phyloP scores from a whole-genome alignment of 2,888 invertebrate species.

The Euzophera pinguis region DNA sequence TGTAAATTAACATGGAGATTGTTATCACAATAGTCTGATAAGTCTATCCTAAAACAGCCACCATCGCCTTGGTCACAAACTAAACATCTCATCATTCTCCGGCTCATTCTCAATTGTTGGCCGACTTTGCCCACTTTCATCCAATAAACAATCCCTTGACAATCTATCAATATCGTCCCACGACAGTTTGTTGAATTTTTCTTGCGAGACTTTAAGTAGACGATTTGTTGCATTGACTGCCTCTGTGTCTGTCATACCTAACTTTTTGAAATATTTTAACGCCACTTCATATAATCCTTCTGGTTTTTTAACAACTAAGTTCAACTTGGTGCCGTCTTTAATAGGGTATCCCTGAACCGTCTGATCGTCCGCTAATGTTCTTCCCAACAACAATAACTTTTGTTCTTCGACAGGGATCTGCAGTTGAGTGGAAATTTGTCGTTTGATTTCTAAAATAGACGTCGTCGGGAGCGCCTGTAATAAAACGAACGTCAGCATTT shows the following conservation, averaged over 20 bases:
- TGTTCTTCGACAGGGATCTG: conserved; percentile 85
- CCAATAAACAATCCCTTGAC: conserved; percentile 53
- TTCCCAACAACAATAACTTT: conserved; percentile 85
- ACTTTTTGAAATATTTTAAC: conserved; percentile 80
- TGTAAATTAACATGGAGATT: conserved; percentile 20
- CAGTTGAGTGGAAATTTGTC: conserved; percentile 81
- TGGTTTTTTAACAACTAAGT: conserved; percentile 84
- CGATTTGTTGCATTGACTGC: conserved; percentile 81
- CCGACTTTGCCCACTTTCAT: conserved; percentile 35
- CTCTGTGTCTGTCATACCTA: conserved; percentile 80
- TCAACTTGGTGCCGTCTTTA: conserved; percentile 87
- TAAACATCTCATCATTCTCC: conserved; percentile 44
- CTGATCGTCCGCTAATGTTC: conserved; percentile 86
- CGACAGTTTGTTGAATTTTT: conserved; percentile 75
- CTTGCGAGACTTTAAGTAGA: conserved; percentile 75
- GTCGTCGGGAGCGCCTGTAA: conserved; percentile 76
- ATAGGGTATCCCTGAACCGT: conserved; percentile 85
- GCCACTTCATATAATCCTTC: conserved; percentile 81
- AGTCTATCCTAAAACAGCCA: conserved; percentile 8
- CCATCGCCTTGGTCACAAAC: conserved; percentile 36
- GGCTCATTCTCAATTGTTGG: conserved; percentile 32
- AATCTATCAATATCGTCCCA: conserved; percentile 81
- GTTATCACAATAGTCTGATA: conserved; percentile 17
- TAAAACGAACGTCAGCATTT: conserved; percentile 1
- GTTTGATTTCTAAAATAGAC: conserved; percentile 84